Base-by-base conservation (phyloP, 2,888 invertebrate genomes). In the Cheilosia scutellata region DNA sequence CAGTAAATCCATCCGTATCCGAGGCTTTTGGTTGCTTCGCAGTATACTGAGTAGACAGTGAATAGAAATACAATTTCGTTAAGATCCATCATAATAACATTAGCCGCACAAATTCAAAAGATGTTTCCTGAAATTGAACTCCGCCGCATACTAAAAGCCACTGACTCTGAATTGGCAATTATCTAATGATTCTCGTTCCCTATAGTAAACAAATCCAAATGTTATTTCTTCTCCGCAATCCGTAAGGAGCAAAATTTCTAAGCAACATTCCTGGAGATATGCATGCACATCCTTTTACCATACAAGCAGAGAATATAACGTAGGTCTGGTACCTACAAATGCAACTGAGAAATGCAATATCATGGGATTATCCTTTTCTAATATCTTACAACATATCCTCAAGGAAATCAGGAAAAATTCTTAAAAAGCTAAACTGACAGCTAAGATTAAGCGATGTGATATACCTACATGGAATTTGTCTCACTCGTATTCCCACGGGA, bases 361-460 rank as follows among this genome's bases (percentile, higher is more conserved):
- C 65, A 27, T 20, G 44, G 76, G 82, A 76, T 82, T 51, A 82
- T 82, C 82, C 68, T 51, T 70, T 42, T 53, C 70, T 58, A 70
- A 71, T 65, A 72, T 16, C 31, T 31, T 37, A 42, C 63, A 25
- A 9, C 65, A 72, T 58, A 79, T 72, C 72, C 71, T 79, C 31
- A 16, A 79, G 71, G 65, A 79, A 71, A 79, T 65, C 72, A 71
- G 65, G 53, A 70, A 70, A 71, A 71, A 82, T 71, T n/a, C 51
- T 42, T 58, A 20, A 51, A 70, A 53, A 47, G 68, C 42, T 71
- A 65, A 76, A 55, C 65, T 60, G 57, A 71, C 58, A 37, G 70
- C 53, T 47, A 40, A 76, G 82, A 71, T 76, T 71, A 71, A 58
- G 47, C 65, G 58, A 53, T 58, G 37, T 37, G 37, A 37, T 37